These are phyloP conservation scores for Lepisosteus oculatus DNA, from an alignment of 2,113 vertebrate genomes.

Conservation along the genomic window DNA sequence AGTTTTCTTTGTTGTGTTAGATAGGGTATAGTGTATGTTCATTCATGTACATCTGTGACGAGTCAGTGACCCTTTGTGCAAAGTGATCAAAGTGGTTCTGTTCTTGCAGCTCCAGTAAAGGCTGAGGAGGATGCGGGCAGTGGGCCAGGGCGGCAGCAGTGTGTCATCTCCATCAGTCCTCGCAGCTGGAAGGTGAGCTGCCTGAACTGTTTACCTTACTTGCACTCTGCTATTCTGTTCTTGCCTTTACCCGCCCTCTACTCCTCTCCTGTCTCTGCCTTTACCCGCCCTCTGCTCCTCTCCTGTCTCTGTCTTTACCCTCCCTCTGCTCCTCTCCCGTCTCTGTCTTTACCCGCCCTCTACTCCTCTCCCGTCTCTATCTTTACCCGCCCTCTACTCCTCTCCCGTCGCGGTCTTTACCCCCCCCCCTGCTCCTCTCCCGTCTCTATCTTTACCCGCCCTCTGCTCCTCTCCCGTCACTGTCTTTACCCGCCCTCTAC, in stretches of 20 bases:
- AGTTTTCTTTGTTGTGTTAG: not conserved
- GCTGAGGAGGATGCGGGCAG: constrained; percentile 48
- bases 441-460: constrained; percentile 35
- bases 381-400: not conserved
- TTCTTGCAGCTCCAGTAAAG: constrained; percentile 53
- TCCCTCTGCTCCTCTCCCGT: not conserved
- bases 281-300: not conserved
- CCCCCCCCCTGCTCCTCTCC: constrained; percentile 21
- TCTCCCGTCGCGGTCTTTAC: constrained; percentile 11
- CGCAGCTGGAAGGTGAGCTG: constrained; percentile 57
- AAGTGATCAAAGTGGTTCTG: constrained; percentile 5
- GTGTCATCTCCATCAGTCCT: constrained; percentile 55
- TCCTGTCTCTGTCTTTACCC: not conserved
- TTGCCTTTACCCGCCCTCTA: too few species aligned
- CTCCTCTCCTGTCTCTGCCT: not conserved
- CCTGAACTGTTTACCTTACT: not conserved
- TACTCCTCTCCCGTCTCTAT: not conserved
- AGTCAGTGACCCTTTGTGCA: too few species aligned
- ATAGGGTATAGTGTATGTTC: constrained; percentile 5
- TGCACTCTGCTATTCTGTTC: not conserved
- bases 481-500: too few species aligned
- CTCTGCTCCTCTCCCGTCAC: constrained; percentile 17
- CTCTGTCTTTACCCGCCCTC: too few species aligned
- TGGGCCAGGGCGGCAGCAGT: constrained; percentile 52
- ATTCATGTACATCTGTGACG: constrained; percentile 8